Evolutionary conservation across 2,113 vertebrate species (phyloP).

Genomic region (Rhea pennata): DNA sequence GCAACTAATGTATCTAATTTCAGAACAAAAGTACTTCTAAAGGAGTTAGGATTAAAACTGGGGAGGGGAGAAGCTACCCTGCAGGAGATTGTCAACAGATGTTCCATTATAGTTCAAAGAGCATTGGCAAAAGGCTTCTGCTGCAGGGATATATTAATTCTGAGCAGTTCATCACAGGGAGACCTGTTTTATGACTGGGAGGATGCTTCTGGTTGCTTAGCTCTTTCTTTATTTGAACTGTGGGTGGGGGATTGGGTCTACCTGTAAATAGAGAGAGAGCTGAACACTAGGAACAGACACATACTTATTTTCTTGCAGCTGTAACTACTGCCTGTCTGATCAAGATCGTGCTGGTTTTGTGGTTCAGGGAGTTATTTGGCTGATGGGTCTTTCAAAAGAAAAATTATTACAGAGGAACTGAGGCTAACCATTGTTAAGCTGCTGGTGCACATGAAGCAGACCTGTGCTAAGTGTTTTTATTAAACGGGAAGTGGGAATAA

Average conservation of each 20-base stretch:
- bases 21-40: constrained; percentile 36
- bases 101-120: constrained; percentile 69
- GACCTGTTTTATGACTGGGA: constrained; percentile 54
- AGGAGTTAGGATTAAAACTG: constrained; percentile 43
- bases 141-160: constrained; percentile 60
- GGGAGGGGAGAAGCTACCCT: constrained; percentile 48
- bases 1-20: constrained; percentile 40
- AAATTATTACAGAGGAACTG: background rate
- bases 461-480: background rate
- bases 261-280: constrained; percentile 19
- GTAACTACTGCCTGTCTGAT: constrained; percentile 1
- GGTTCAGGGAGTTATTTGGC: constrained; percentile 25
- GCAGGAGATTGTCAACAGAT: constrained; percentile 70
- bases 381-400: constrained; percentile 7
- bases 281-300: constrained; percentile 14
- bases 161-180: constrained; percentile 60
- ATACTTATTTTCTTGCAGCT: constrained; percentile 21
- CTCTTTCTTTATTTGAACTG: constrained; percentile 41
- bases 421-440: constrained; percentile 25
- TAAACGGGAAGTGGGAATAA: background rate
- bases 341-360: constrained; percentile 34
- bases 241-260: constrained; percentile 13
- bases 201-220: constrained; percentile 32
- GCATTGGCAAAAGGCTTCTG: constrained; percentile 42
- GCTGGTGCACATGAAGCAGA: background rate